A percentile compares a stretch with the other conserved stretches of the same genome.
phyloP scores from a whole-genome alignment of 1,140 invertebrate genomes.

The Parapsyche elsis region DNA sequence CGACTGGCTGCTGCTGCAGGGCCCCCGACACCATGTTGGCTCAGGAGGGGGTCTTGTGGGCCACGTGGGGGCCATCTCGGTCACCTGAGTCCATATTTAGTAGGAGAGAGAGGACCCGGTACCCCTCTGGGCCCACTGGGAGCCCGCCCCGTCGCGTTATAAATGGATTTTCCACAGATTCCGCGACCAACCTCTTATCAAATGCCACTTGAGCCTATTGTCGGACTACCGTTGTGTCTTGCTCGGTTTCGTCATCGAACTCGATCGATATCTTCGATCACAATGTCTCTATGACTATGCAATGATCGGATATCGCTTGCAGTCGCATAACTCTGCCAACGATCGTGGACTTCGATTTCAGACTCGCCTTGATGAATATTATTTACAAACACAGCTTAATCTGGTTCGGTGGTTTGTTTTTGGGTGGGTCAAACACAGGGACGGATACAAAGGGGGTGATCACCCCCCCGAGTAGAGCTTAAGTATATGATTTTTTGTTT shows the following conservation, averaged over 20 bases:
- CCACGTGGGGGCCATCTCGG: slow-evolving; percentile 10
- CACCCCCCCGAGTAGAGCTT: no score
- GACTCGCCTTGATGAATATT: no score
- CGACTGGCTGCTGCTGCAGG: slow-evolving; percentile 44
- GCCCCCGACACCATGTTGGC: slow-evolving; percentile 31
- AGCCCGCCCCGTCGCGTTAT: slow-evolving; percentile 26
- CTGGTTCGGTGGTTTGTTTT: no score
- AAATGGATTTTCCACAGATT: slow-evolving; percentile 37
- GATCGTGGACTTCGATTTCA: no score
- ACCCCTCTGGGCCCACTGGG: slow-evolving; percentile 15
- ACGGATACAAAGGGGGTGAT: no score
- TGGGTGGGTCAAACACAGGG: no score
- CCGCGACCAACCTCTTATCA: slow-evolving; percentile 32
- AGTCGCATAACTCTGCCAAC: no score
- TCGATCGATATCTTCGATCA: no score
- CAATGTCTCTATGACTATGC: no score
- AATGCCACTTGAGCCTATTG: slow-evolving; percentile 18
- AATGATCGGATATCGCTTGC: no score
- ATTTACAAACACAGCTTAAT: no score
- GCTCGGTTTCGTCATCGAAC: background rate
- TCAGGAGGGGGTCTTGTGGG: slow-evolving; percentile 30
- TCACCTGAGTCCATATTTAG: slow-evolving; percentile 54
- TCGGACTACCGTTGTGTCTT: background rate
- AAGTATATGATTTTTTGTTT: no score
- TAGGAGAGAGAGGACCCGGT: slow-evolving; percentile 35